Conservation (phyloP, 92 coral and sea anemone species). For the Heteractis magnifica region DNA sequence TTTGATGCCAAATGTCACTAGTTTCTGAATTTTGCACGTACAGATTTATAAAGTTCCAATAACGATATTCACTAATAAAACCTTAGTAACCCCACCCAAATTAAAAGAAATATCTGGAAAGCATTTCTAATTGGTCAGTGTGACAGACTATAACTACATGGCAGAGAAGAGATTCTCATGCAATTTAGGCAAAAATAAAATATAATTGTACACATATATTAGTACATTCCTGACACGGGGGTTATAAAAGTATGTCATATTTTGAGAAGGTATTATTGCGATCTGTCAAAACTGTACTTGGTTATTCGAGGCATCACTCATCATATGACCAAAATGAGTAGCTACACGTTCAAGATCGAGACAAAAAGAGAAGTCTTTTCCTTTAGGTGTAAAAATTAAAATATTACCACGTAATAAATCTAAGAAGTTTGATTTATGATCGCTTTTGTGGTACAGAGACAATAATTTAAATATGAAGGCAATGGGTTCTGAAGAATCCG, state of each 20-base stretch:
- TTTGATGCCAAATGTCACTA: neutral
- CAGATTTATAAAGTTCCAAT: neutral
- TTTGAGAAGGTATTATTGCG: neutral
- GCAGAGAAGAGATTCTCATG: neutral
- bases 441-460: neutral
- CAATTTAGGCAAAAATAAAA: neutral
- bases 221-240: neutral
- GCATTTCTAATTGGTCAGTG: neutral
- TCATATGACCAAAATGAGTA: neutral
- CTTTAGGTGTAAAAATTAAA: neutral
- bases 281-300: conserved; percentile 4
- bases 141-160: neutral
- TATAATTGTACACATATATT: neutral
- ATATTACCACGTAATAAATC: neutral
- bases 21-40: neutral
- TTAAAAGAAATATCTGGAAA: neutral
- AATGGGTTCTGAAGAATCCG: neutral
- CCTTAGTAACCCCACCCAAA: neutral
- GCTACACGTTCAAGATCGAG: neutral
- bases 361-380: neutral
- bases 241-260: neutral
- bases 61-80: neutral
- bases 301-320: neutral
- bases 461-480: neutral
- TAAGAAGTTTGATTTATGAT: neutral